A percentile compares a stretch with the other conserved stretches of the same genome.
phyloP scores from a whole-genome alignment of 2,888 invertebrate genomes.

The Calameuta filiformis region DNA sequence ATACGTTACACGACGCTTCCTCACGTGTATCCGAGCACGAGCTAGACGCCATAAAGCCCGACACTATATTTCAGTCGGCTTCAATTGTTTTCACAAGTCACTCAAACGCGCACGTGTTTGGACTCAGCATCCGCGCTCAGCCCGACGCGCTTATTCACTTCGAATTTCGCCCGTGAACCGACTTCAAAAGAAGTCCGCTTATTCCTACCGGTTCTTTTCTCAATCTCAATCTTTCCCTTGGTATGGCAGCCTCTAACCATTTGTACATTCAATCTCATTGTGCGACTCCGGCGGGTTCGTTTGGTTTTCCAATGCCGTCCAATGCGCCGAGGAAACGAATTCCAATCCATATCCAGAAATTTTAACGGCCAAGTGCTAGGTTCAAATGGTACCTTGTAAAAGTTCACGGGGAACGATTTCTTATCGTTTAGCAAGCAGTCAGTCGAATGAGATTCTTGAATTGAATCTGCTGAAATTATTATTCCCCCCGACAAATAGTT shows the following conservation, averaged over 20 bases:
- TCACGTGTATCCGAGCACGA: constrained; percentile 1
- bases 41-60: constrained; percentile 21
- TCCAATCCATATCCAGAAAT: neutral
- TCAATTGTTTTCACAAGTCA: constrained; percentile 39
- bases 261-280: neutral
- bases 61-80: constrained; percentile 15
- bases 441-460: neutral
- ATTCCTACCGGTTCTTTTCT: neutral
- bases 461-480: neutral
- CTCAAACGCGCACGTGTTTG: constrained; percentile 13
- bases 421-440: neutral
- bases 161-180: neutral
- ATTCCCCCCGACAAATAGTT: neutral
- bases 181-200: neutral
- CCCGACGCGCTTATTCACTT: neutral
- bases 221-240: neutral
- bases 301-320: neutral
- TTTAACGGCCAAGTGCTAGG: neutral
- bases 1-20: neutral
- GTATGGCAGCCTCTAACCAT: neutral
- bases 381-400: neutral
- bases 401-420: neutral
- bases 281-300: neutral
- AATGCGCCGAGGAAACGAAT: neutral
- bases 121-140: neutral